Percentiles rank a stretch among this genome's conserved stretches.
phyloP scores from a whole-genome alignment of 2,113 vertebrate genomes.

The Aspidoscelis tigris region DNA sequence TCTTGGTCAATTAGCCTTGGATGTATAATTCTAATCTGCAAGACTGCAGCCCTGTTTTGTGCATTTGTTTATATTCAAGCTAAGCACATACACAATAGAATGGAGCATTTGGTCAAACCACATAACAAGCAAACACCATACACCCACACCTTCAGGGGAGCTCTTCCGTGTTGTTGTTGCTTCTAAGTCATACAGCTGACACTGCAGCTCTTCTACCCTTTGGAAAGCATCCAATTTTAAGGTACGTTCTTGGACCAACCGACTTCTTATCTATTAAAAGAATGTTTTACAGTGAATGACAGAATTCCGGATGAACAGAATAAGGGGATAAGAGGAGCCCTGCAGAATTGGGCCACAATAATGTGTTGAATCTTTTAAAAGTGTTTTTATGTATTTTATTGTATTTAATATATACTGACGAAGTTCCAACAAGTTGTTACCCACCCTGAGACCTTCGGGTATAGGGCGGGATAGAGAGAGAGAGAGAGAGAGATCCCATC shows the following conservation, averaged over 20 bases:
- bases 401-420: too few relatives aligned
- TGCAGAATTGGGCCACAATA: too few relatives aligned
- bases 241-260: constrained; percentile 72
- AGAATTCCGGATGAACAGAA: background rate
- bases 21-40: background rate
- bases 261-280: constrained; percentile 68
- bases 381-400: too few relatives aligned
- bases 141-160: constrained; percentile 61
- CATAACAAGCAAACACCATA: background rate
- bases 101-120: background rate
- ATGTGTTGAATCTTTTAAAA: too few relatives aligned
- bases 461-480: too few relatives aligned
- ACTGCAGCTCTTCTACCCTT: constrained; percentile 71
- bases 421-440: too few relatives aligned
- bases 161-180: constrained; percentile 48
- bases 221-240: constrained; percentile 81
- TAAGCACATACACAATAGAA: background rate
- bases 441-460: too few relatives aligned
- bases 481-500: too few relatives aligned
- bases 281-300: constrained; percentile 20
- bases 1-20: background rate
- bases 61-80: background rate
- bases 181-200: constrained; percentile 64
- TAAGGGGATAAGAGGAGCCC: too few relatives aligned
- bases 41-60: background rate